Evolutionary conservation across 2,113 vertebrate genomes (phyloP).

Genomic region (Laterallus jamaicensis): DNA sequence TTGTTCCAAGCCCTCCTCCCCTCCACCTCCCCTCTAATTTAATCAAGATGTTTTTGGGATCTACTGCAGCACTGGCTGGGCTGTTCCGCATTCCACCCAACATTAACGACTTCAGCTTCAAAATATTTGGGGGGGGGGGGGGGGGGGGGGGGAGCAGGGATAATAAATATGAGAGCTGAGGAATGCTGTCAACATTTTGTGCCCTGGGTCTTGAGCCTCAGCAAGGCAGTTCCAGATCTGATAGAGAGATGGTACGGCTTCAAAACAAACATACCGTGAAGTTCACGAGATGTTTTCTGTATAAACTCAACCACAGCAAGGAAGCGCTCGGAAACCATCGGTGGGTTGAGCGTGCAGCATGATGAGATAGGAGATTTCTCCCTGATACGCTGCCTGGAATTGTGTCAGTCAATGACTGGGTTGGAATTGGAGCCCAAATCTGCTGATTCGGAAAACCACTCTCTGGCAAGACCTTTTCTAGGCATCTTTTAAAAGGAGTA

Average conservation of each 20-base stretch:
- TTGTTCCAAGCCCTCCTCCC: slow-evolving; percentile 70
- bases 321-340: fast-evolving
- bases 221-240: background rate
- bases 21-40: slow-evolving; percentile 68
- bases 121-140: slow-evolving; percentile 48
- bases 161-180: slow-evolving; percentile 16
- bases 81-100: slow-evolving; percentile 70
- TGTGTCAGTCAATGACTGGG: background rate
- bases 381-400: background rate
- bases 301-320: background rate
- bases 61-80: background rate
- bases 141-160: background rate
- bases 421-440: background rate
- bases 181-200: slow-evolving; percentile 17
- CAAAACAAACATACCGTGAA: background rate
- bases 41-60: slow-evolving; percentile 76
- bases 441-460: background rate
- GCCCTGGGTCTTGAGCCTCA: background rate
- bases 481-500: too few relatives aligned
- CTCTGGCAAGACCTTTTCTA: background rate
- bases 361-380: background rate
- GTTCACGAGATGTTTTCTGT: background rate
- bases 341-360: background rate
- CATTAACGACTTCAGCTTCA: slow-evolving; percentile 54
- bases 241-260: background rate